Evolutionary conservation across 2,888 invertebrate genomes (phyloP).

Genomic region (Harpalus rubripes): DNA sequence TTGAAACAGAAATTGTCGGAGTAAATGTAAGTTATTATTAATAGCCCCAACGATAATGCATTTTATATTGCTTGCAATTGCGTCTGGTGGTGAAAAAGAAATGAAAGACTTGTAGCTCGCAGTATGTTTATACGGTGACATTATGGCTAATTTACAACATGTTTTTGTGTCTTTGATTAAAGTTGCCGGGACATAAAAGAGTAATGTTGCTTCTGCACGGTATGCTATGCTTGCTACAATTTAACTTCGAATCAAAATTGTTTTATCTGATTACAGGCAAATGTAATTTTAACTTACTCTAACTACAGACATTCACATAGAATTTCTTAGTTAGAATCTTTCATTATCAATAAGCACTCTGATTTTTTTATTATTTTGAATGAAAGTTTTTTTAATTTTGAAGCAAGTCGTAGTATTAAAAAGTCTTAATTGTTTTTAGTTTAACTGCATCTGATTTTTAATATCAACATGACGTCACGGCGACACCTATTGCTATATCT

Average conservation of each 20-base stretch:
- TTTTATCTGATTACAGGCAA: slow-evolving; percentile 11
- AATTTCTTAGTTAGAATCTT: neutral
- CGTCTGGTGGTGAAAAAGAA: slow-evolving; percentile 26
- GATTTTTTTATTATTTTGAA: too few relatives aligned
- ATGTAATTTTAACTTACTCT: neutral
- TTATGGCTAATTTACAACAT: slow-evolving; percentile 22
- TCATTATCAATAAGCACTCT: too few relatives aligned
- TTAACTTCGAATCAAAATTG: slow-evolving; percentile 20
- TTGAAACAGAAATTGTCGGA: neutral
- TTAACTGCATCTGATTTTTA: too few relatives aligned
- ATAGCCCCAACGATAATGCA: slow-evolving; percentile 52
- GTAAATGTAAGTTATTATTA: neutral
- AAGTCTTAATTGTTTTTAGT: too few relatives aligned
- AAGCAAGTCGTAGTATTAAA: too few relatives aligned
- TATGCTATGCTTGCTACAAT: neutral
- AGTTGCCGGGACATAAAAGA: slow-evolving; percentile 16
- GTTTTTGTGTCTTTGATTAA: slow-evolving; percentile 31
- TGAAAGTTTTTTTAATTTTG: too few relatives aligned
- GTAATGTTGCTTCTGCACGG: slow-evolving; percentile 15
- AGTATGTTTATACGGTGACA: slow-evolving; percentile 17
- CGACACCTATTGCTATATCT: too few relatives aligned
- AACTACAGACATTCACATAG: neutral
- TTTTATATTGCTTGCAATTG: slow-evolving; percentile 66
- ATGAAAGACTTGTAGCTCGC: slow-evolving; percentile 1
- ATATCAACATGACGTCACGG: too few relatives aligned